Conservation (phyloP, 2,888 invertebrate genomes). For the Athalia cordata region DNA sequence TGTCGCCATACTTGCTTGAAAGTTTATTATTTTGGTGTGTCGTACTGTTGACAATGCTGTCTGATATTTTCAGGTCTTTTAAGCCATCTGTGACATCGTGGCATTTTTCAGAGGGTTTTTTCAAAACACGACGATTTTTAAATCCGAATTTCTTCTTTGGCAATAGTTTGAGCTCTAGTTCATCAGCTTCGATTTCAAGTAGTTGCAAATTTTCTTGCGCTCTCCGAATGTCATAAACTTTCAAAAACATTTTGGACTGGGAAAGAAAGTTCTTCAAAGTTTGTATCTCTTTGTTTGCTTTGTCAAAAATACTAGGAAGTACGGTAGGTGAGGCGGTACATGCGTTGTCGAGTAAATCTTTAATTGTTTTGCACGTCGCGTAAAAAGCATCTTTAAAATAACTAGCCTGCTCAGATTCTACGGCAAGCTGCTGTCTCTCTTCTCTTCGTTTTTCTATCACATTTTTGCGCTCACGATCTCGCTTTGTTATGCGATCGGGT, state of each 20-base stretch:
- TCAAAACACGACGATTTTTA: constrained; percentile 76
- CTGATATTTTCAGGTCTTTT: constrained; percentile 67
- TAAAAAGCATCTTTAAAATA: constrained; percentile 83
- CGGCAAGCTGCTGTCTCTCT: constrained; percentile 78
- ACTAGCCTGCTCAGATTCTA: constrained; percentile 81
- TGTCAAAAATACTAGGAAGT: constrained; percentile 79
- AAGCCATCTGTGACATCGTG: constrained; percentile 74
- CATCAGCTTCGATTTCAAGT: constrained; percentile 82
- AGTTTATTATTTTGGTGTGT: constrained; percentile 68
- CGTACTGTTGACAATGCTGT: constrained; percentile 72
- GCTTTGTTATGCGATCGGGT: constrained; percentile 73
- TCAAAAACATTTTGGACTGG: constrained; percentile 86
- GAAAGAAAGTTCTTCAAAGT: constrained; percentile 87
- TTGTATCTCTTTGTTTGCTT: constrained; percentile 83
- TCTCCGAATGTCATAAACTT: constrained; percentile 87
- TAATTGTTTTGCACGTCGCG: constrained; percentile 80
- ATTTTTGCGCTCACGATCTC: constrained; percentile 81
- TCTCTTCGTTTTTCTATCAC: constrained; percentile 81
- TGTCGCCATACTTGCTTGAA: constrained; percentile 77
- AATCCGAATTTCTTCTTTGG: constrained; percentile 94
- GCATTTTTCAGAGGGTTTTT: constrained; percentile 74
- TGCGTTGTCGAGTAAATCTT: constrained; percentile 76
- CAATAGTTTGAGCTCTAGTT: constrained; percentile 82
- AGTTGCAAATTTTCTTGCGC: constrained; percentile 85
- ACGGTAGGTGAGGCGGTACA: constrained; percentile 74